A percentile compares a stretch with the other conserved stretches of the same genome.
Conservation (phyloP, 1,140 invertebrate genomes). For the Orchesella cincta region DNA sequence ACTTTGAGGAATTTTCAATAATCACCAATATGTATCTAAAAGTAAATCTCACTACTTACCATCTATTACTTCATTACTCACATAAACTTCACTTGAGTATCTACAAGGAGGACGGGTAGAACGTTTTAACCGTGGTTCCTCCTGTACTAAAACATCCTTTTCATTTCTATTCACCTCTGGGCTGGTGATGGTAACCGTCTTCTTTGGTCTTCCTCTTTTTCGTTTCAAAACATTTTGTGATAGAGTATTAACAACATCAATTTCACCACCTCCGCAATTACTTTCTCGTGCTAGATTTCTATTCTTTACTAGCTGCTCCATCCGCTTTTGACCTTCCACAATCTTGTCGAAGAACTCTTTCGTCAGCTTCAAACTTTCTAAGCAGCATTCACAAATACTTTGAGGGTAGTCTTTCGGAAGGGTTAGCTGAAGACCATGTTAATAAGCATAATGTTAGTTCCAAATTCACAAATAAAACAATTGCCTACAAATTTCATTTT, state of each 20-base stretch:
- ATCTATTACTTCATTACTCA: background rate
- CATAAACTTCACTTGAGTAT: constrained; percentile 12
- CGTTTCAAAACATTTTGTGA: background rate
- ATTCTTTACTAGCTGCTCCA: background rate
- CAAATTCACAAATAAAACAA: too few relatives aligned
- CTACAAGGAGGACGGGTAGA: constrained; percentile 30
- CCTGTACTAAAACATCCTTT: too few relatives aligned
- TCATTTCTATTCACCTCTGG: too few relatives aligned
- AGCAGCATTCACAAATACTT: constrained; percentile 38
- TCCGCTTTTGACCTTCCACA: constrained; percentile 28
- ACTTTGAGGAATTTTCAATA: too few relatives aligned
- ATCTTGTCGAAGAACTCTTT: constrained; percentile 36
- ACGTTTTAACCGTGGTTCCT: constrained; percentile 29
- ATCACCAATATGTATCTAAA: too few relatives aligned
- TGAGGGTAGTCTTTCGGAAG: too few relatives aligned
- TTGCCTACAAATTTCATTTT: too few relatives aligned
- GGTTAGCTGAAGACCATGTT: too few relatives aligned
- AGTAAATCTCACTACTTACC: too few relatives aligned
- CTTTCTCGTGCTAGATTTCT: background rate
- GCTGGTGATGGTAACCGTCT: background rate
- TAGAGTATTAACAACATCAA: constrained; percentile 18
- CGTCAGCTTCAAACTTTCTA: constrained; percentile 12
- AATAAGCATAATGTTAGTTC: too few relatives aligned
- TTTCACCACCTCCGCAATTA: too few relatives aligned
- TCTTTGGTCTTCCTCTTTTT: constrained; percentile 36